phyloP scores from a whole-genome alignment of 2,888 invertebrate species.

The Cordylochernes scorpioides region DNA sequence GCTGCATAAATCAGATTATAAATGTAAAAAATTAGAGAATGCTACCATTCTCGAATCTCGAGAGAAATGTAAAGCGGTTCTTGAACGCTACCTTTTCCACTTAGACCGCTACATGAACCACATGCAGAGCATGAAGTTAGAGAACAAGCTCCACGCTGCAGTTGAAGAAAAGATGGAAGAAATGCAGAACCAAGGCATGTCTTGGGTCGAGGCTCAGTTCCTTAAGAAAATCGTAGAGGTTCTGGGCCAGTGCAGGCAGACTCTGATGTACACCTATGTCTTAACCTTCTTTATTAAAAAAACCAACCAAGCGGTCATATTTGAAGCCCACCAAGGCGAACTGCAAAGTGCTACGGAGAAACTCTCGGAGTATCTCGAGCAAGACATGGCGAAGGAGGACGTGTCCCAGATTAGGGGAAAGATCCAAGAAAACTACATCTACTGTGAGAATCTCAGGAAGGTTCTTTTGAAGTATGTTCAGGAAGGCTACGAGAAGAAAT shows the following conservation, averaged over 20 bases:
- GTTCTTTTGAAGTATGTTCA: conserved; percentile 87
- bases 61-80: conserved; percentile 67
- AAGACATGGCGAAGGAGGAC: conserved; percentile 90
- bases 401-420: conserved; percentile 91
- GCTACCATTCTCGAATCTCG: conserved; percentile 40
- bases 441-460: conserved; percentile 78
- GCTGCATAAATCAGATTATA: conserved; percentile 88
- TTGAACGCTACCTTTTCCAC: conserved; percentile 90
- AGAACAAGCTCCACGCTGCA: conserved; percentile 73
- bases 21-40: neutral
- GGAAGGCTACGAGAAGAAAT: conserved; percentile 93
- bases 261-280: conserved; percentile 95
- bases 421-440: conserved; percentile 93
- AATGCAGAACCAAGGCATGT: conserved; percentile 98
- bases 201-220: conserved; percentile 99
- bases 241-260: conserved; percentile 83
- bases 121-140: conserved; percentile 91
- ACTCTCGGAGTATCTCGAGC: conserved; percentile 84
- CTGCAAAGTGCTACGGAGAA: conserved; percentile 90
- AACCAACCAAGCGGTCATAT: conserved; percentile 95
- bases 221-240: conserved; percentile 89
- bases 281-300: conserved; percentile 94
- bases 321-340: conserved; percentile 94
- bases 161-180: conserved; percentile 97
- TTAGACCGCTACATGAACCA: conserved; percentile 99